Evolutionary conservation across 2,797 vertebrate genomes (phyloP), one percentile per base, ranked within the genome.

Genomic region (Eptatretus atami): DNA sequence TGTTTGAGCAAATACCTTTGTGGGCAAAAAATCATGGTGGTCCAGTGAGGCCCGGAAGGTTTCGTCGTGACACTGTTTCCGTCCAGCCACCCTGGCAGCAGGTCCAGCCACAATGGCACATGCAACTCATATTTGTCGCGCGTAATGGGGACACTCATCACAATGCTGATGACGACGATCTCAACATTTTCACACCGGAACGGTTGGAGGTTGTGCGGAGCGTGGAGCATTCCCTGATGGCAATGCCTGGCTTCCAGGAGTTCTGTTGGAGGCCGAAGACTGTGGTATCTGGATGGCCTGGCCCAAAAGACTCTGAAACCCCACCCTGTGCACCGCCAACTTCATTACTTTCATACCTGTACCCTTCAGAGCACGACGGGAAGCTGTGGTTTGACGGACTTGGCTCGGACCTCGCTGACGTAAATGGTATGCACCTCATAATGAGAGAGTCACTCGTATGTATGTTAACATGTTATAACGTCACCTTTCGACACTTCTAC

Each of bases 341-440:
- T 72, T 98, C 88, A 1, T 79, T 98, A 64, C 77, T 95, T 72
- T 88, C 87, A 10, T 98, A 95, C 69, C 87, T 95, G 68, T 98
- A 88, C 72, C 88, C 90, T 70, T 93, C 86, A 0, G 87, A 92
- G 71, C 76, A 78, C 66, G 88, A 80, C 1, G 88, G 86, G 25
- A 95, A 84, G 71, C 90, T 98, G 67, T 98, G 92, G 73, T 95
- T 86, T 0, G 90, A 98, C 1, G 88, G 90, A 70, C 83, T 93
- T 79, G 90, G 90, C n/a, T 82, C 85, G 53, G 86, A 98, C 68
- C 75, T 98, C 63, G 90, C 90, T 2, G 86, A 98, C 73, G 82
- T 95, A 66, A 79, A 79, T 66, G 88, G 90, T 87, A 73, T 77
- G 24, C n/a, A 6, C 55, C 55, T 24, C 53, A 6, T 63, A 11